A percentile compares a stretch with the other conserved stretches of the same genome.
Evolutionary conservation across 37 sponge, comb jelly and placozoan genomes (phyloP).

Genomic region (Cliona cf. orientalis): DNA sequence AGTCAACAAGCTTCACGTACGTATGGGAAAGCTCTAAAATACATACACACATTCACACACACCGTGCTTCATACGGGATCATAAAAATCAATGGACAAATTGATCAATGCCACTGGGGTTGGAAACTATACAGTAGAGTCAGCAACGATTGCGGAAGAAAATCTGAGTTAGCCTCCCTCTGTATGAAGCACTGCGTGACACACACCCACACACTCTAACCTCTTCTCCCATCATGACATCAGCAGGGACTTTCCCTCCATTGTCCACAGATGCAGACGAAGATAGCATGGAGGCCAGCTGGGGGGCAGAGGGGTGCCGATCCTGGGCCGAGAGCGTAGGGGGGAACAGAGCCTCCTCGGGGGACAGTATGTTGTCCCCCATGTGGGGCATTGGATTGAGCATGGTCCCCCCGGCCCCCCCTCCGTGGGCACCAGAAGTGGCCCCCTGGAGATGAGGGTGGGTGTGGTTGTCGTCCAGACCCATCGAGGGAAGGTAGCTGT

Average conservation of each 20-base stretch:
- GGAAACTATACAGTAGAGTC: background rate
- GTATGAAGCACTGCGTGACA: background rate
- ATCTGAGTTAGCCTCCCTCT: too few relatives aligned
- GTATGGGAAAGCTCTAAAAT: too few relatives aligned
- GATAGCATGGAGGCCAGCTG: conserved; percentile 61
- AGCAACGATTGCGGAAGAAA: background rate
- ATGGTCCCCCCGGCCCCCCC: background rate
- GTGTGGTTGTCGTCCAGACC: conserved; percentile 24
- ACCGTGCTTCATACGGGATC: too few relatives aligned
- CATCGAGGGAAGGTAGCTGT: conserved; percentile 45
- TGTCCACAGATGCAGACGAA: conserved; percentile 12
- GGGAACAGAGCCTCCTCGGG: conserved; percentile 46
- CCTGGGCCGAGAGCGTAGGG: conserved; percentile 37
- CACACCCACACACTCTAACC: too few relatives aligned
- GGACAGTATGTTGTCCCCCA: conserved; percentile 1
- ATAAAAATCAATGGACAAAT: background rate
- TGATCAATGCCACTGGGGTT: background rate
- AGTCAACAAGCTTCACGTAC: too few relatives aligned
- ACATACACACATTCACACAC: too few relatives aligned
- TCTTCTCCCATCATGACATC: conserved; percentile 2
- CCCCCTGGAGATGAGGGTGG: too few relatives aligned
- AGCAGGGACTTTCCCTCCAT: background rate
- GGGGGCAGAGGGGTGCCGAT: conserved; percentile 76
- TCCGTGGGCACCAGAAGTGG: background rate
- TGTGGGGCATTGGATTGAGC: background rate